Evolutionary conservation across 2,113 vertebrate species (phyloP), one percentile per base, ranked within the genome.

Genomic region (Datnioides undecimradiatus): DNA sequence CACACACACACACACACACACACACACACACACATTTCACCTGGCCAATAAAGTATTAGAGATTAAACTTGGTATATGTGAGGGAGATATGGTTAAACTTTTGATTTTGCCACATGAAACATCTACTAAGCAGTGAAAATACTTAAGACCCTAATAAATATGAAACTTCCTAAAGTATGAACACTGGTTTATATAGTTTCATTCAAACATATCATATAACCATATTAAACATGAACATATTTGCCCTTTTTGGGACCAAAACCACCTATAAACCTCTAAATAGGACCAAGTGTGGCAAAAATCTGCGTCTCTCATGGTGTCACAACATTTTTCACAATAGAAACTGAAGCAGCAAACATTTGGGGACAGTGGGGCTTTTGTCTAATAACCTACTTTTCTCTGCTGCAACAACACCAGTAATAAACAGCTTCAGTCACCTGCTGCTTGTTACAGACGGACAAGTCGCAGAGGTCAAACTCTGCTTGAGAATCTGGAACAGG

Each of bases 391-490:
- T 46, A 13, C 46, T 27, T 51, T 7, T n/a, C 38, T 21, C 3
- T 41, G 29, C 3, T 41, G 29, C 45, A 38, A 9, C 31, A n/a
- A 4, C 67, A 17, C 6, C 17, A 4, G 4, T 19, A 23, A 19
- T 45, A 36, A 72, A 73, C 57, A 38, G 10, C 21, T 49, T 25
- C 31, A 51, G 51, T 40, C 41, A 31, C 59, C 34, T 21, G 60
- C 69, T 73, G 41, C 23, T 58, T 43, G 43, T 80, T 67, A 10
- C 43, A 51, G 33, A 52, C 51, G 14, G 51, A 52, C 13, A 29
- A 29, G 25, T 38, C 29, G 9, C 67, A 55, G 38, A 55, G 76
- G 68, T 65, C 59, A 33, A 49, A 58, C 62, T 52, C 34, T 14
- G 9, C 54, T 14, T 34, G 43, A 51, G 34, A 52, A 51, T 60